Evolutionary conservation across 2,797 vertebrate species (phyloP).

Genomic region (Eulemur coronatus): DNA sequence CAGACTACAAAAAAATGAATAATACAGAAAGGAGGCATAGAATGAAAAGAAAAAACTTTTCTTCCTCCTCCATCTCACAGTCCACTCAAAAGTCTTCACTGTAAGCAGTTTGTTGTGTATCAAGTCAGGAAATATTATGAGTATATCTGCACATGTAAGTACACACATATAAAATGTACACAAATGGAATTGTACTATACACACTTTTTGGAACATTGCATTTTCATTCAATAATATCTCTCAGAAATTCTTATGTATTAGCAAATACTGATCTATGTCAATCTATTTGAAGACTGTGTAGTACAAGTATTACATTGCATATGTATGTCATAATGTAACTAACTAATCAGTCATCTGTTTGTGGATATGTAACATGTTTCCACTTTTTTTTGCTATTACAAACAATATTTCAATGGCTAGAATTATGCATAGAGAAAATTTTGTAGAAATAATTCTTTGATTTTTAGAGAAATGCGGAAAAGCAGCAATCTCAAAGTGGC

Average conservation of each 20-base stretch:
- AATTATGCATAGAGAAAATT: neutral
- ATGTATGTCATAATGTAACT: neutral
- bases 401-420: neutral
- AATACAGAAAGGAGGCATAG: neutral
- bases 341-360: neutral
- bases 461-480: slow-evolving; percentile 10
- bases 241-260: neutral
- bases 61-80: neutral
- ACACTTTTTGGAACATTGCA: neutral
- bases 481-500: neutral
- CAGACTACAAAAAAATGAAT: neutral
- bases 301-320: neutral
- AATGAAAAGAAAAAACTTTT: neutral
- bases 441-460: neutral
- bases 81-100: neutral
- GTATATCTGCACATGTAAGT: neutral
- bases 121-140: neutral
- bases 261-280: neutral
- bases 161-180: neutral
- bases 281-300: neutral
- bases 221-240: neutral
- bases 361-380: neutral
- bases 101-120: neutral
- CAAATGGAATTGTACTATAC: neutral
- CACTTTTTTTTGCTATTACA: neutral